phyloP scores from a whole-genome alignment of 2,797 vertebrate species.

The Onychomys torridus region DNA sequence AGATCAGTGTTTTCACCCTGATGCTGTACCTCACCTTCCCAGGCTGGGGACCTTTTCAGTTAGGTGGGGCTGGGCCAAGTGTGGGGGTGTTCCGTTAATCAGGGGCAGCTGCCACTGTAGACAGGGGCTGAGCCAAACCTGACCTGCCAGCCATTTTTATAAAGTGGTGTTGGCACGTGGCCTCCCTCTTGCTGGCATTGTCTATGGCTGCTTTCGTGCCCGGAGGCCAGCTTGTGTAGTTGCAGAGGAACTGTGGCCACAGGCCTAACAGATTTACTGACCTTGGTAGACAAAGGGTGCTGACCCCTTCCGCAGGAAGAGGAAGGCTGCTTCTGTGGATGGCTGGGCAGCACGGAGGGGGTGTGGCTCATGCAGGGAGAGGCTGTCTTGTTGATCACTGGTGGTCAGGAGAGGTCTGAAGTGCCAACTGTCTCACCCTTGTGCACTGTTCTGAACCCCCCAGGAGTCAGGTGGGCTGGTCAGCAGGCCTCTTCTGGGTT shows the following conservation, averaged over 20 bases:
- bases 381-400: neutral
- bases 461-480: accelerated
- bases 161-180: neutral
- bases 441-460: neutral
- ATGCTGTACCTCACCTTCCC: neutral
- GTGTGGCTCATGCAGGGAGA: neutral
- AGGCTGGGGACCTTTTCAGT: neutral
- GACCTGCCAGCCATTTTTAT: neutral
- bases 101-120: accelerated
- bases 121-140: neutral
- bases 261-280: neutral
- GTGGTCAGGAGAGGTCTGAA: neutral
- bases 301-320: neutral
- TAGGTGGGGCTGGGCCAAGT: neutral
- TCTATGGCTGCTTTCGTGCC: neutral
- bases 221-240: neutral
- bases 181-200: neutral
- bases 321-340: accelerated
- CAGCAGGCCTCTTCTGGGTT: neutral
- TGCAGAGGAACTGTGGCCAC: neutral
- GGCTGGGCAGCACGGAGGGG: neutral
- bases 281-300: neutral
- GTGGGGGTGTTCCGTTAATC: neutral
- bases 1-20: too few relatives aligned
- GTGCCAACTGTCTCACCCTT: neutral